Base-by-base conservation (phyloP, 2,888 invertebrate species). In the Sarcophaga caerulescens region DNA sequence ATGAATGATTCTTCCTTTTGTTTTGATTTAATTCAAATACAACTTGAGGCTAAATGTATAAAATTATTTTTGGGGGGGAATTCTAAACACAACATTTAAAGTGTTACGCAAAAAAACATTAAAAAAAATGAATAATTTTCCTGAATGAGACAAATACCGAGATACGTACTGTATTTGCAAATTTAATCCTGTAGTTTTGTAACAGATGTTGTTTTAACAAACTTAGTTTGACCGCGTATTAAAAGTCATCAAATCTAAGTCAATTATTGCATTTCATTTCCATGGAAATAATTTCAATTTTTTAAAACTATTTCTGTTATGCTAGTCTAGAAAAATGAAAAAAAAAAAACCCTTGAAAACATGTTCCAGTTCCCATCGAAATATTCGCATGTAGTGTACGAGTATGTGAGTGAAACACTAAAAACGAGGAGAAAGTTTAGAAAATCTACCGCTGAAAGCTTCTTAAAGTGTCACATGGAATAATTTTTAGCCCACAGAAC, bases 401-500 rank as follows among this genome's bases (percentile, higher is more conserved):
- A n/a, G n/a, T n/a, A 35, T 35, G 35, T 35, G 8, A 10, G 2
- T 35, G 8, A 35, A 35, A 35, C 4, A 52, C 4, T 69, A n/a
- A 17, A 23, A 52, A 44, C 10, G 35, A 35, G 35, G 6, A 19
- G 52, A 66, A 45, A 45, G 35, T 44, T 45, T 17, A 69, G 17
- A 69, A 52, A 17, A 6, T 23, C 52, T n/a, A 8, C 12, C 8
- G 3, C 14, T 17, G 12, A 68, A 68, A 68, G 12, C 8, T 69
- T 14, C 69, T 69, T 45, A 52, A 69, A 69, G 17, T 69, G 17
- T 52, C 52, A 52, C 21, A 14, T 23, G 47, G 14, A 69, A 69
- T 69, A 69, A 23, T 66, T 66, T 66, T 11, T 6, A 66, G 44
- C 19, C 4, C 19, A 19, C 8, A 66, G 11, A 44, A 66, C 45